These are phyloP conservation scores for Drosophila differens DNA, from an alignment of 2,888 invertebrate genomes.

Conservation along the genomic window DNA sequence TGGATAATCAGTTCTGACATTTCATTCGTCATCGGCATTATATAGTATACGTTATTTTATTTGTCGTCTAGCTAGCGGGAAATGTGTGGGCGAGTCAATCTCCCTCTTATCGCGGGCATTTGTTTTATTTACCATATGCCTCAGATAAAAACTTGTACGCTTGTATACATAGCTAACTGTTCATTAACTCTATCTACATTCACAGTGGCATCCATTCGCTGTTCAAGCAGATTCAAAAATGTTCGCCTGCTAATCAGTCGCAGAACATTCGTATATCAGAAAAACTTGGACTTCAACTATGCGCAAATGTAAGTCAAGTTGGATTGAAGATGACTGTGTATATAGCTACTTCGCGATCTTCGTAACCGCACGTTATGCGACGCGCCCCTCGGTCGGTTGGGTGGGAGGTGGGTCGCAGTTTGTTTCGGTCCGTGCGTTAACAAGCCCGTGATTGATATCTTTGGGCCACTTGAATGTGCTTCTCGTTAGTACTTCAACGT, in stretches of 20 bases:
- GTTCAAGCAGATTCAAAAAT: conserved; percentile 69
- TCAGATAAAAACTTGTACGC: not conserved
- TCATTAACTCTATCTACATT: conserved; percentile 32
- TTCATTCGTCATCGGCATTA: conserved; percentile 37
- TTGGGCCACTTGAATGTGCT: too few relatives aligned
- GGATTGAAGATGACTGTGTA: not conserved
- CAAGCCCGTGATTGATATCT: too few relatives aligned
- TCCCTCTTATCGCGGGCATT: not conserved
- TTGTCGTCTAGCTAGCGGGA: not conserved
- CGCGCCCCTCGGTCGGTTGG: too few relatives aligned
- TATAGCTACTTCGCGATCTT: too few relatives aligned
- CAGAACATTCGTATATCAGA: conserved; percentile 1
- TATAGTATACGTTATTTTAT: conserved; percentile 41
- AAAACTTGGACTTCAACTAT: conserved; percentile 64
- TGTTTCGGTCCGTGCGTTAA: too few relatives aligned
- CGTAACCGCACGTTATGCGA: too few relatives aligned
- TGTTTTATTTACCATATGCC: not conserved
- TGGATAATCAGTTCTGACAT: conserved; percentile 76
- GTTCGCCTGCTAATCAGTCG: conserved; percentile 43
- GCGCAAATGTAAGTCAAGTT: conserved; percentile 61
- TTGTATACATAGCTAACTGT: not conserved
- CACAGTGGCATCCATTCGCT: conserved; percentile 74
- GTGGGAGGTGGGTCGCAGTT: too few relatives aligned
- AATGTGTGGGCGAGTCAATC: too few relatives aligned
- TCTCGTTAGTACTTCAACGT: too few relatives aligned